Evolutionary conservation across 2,797 vertebrate genomes (phyloP), one percentile per base, ranked within the genome.

Genomic region (Poeciliopsis presidionis): DNA sequence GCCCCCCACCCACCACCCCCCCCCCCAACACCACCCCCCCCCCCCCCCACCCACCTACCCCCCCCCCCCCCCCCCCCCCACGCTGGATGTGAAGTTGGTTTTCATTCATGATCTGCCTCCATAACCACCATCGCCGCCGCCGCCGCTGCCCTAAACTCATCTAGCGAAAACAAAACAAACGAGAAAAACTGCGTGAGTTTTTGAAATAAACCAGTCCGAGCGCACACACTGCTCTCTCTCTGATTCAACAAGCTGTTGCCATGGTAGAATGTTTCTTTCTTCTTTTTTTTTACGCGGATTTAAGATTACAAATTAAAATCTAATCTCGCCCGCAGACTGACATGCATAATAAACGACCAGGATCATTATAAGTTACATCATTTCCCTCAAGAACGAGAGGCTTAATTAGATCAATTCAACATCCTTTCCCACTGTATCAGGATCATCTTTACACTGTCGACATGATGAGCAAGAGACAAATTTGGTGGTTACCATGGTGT

Each of bases 111-210:
- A 86, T 43, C 59, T 74, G 59, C 67, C 59, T 28, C 76, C 43
- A 57, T 45, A 30, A 30, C 14, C 70, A 13, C 57, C 55, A 45
- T 51, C 75, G 1, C 57, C 72, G 51, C 77, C 75, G 1, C 57
- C 72, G 51, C 77, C 81, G 51, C 74, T 74, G 36, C 73, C 75
- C 79, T 79, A 71, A 71, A 46, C 72, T 76, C 81, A 78, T 47
- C 88, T 83, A 82, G 83, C 84, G 78, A 88, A 91, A 90, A 86
- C 88, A 89, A 92, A 91, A 90, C 88, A 93, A 89, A 86, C 87
- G 87, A 70, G 76, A 76, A 9, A 79, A 86, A 81, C 85, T 86
- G 80, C 80, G 72, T 33, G 73, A 76, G 76, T 71, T 65, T 30
- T 86, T 86, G 80, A 72, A 81, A 87, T 72, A 88, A 72, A 81